Percentiles rank a stretch among this genome's conserved stretches.
phyloP scores from a whole-genome alignment of 2,797 vertebrate genomes.

The Todus mexicanus region DNA sequence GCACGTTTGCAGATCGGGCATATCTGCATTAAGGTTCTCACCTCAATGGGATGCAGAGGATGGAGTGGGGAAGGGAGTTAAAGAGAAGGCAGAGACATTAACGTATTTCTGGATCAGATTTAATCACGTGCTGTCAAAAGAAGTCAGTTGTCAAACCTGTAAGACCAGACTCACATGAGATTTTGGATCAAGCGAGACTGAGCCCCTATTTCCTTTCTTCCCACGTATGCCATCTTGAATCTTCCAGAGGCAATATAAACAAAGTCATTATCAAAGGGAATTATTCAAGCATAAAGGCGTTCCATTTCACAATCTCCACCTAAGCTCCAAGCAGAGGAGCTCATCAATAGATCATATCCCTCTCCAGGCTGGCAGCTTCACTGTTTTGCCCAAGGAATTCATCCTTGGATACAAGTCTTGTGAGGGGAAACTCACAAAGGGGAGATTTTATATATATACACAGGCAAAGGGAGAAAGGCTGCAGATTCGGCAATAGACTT shows the following conservation, averaged over 20 bases:
- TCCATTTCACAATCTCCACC: background rate
- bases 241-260: background rate
- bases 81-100: background rate
- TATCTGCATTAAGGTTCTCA: background rate
- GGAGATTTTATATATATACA: background rate
- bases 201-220: background rate
- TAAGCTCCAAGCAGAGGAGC: background rate
- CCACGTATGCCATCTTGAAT: background rate
- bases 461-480: background rate
- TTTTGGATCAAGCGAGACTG: background rate
- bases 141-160: background rate
- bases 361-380: background rate
- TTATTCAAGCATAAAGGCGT: background rate
- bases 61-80: background rate
- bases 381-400: background rate
- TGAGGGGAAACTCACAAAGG: background rate
- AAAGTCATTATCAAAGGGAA: background rate
- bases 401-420: background rate
- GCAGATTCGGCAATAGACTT: background rate
- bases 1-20: accelerated
- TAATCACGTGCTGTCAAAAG: background rate
- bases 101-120: background rate
- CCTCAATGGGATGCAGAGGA: background rate
- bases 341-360: background rate
- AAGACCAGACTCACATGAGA: background rate